Base-by-base conservation (phyloP, 2,797 vertebrate species). In the Macroramphosus scolopax region DNA sequence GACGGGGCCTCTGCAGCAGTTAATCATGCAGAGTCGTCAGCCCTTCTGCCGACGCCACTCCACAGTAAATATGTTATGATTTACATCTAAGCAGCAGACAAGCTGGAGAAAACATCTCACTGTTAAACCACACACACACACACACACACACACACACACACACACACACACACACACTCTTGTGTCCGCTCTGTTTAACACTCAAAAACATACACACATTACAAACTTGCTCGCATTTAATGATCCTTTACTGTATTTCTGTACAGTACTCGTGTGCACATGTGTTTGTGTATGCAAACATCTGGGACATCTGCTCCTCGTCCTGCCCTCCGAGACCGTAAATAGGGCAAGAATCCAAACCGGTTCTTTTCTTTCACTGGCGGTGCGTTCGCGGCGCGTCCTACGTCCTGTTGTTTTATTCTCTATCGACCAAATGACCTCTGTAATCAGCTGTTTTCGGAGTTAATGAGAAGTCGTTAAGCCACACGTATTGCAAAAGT, bases 51-150 rank as follows among this genome's bases (percentile, higher is more conserved):
- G 51, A 78, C 32, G 66, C 87, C 88, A 84, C 91, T 93, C 87
- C 78, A 89, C 89, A 91, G 92, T 93, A 95, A 95, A 94, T 91
- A 93, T 90, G 87, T 89, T 91, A 91, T 93, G 87, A 92, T 93
- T 94, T 93, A 93, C 89, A 87, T 87, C 89, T 81, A 85, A 90
- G 87, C 49, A 54, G 70, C 68, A 52, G 33, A 51, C 55, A 36
- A 47, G 67, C 56, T 63, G 63, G 63, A 58, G 51, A 69, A 61
- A 58, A 63, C 49, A 65, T 32, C 38, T 24, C 31, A 17, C 57
- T 60, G 72, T 63, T 51, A 77, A 69, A 77, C 51, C 53, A 47
- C 60, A 44, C 51, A 66, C 9, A 16, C 46, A 41, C 54, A 17
- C 47, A 30, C 26, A n/a, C 22, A 26, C 60, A 66, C 53, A 36